Evolutionary conservation across 2,797 vertebrate species (phyloP), one percentile per base, ranked within the genome.

Genomic region (Valencia hispanica): DNA sequence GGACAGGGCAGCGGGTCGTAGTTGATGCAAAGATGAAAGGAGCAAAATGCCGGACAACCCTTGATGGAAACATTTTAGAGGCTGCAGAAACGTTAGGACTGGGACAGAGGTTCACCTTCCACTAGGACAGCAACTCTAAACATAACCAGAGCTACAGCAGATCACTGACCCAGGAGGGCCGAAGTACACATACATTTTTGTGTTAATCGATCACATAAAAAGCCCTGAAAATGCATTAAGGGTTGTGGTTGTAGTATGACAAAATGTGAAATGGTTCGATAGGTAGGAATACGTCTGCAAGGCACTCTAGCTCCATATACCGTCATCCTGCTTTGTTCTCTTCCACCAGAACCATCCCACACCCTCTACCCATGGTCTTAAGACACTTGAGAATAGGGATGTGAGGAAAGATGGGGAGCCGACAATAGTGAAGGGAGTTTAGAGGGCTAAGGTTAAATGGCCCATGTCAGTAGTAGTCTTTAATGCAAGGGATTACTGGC

Each of bases 401-500:
- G 86, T 81, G 53, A 80, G 76, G 73, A 79, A 87, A 84, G 70
- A 82, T 68, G 55, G 79, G 65, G 74, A 79, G 57, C 65, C 71
- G 57, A 65, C 76, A 89, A 83, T 55, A 68, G 83, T 79, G 76
- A 80, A 48, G 66, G 68, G 85, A 76, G 72, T 92, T 85, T 71
- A 84, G 88, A 70, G 66, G 77, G 83, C 77, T 74, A 79, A 90
- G 89, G 92, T 91, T 94, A 93, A 95, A 95, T 92, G 91, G 89
- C 71, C 92, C 90, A 78, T 90, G 87, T 93, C 93, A 89, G 87
- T 82, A 79, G 85, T 77, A 80, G 86, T 90, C 91, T 93, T 94
- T 93, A 91, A 91, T 79, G 43, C 89, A 87, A 86, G 88, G 93
- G 93, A 93, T 95, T 95, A 94, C 88, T 76, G 87, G 73, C 86